Evolutionary conservation across 2,113 vertebrate species (phyloP).

Genomic region (Seriola dumerili): DNA sequence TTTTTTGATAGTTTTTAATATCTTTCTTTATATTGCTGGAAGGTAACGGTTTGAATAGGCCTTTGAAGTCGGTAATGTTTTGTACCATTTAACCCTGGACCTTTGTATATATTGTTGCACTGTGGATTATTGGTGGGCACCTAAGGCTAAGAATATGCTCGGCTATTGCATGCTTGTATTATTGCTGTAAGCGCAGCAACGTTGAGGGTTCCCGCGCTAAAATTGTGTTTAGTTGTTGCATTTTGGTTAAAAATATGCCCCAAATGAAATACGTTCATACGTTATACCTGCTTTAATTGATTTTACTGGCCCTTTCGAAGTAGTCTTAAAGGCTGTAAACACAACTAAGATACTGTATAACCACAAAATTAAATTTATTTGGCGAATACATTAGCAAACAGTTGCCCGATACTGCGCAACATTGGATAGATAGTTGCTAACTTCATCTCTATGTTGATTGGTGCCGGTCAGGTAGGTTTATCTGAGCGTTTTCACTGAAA

Average conservation of each 20-base stretch:
- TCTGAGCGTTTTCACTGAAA: no score
- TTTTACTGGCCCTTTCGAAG: not conserved
- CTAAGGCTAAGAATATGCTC: no score
- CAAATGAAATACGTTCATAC: not conserved
- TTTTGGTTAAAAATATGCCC: not conserved
- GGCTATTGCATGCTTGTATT: no score
- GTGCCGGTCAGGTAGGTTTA: not conserved
- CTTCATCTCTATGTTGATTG: not conserved
- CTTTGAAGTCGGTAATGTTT: constrained; percentile 14
- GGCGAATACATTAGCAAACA: no score
- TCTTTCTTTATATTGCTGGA: not conserved
- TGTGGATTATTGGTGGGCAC: no score
- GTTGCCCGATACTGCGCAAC: no score
- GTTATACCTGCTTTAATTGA: not conserved
- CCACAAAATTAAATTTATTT: no score
- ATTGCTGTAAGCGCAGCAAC: not conserved
- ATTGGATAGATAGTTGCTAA: no score
- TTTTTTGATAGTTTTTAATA: not conserved
- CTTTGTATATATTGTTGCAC: not conserved
- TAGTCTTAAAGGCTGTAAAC: no score
- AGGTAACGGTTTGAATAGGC: not conserved
- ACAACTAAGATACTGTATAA: no score
- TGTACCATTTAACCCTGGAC: constrained; percentile 14
- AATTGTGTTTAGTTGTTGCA: not conserved
- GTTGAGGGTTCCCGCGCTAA: not conserved